These are phyloP conservation scores for Siniperca chuatsi DNA, from an alignment of 2,113 vertebrate genomes.

Conservation along the genomic window DNA sequence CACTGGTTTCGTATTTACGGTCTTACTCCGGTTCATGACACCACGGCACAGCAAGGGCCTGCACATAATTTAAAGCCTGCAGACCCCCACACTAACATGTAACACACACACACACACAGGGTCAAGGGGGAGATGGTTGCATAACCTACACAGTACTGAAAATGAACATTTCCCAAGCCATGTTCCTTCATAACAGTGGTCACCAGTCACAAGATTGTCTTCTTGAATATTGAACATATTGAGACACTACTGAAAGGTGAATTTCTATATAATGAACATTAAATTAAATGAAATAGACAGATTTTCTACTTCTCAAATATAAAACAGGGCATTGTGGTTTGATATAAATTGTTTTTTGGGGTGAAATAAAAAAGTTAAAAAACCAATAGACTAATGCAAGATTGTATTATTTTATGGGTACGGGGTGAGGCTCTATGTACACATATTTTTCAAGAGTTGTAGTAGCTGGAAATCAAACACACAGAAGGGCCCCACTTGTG, in stretches of 20 bases:
- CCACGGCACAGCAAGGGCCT: constrained; percentile 50
- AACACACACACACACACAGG: constrained; percentile 28
- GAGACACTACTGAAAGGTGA: neutral
- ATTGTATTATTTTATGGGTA: neutral
- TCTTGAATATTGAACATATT: neutral
- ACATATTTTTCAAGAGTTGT: neutral
- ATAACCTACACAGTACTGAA: constrained; percentile 37
- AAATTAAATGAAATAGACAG: neutral
- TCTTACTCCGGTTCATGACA: constrained; percentile 63
- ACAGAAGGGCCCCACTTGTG: neutral
- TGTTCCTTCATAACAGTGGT: neutral
- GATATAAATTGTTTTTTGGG: neutral
- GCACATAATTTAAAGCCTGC: constrained; percentile 36
- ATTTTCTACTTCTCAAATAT: neutral
- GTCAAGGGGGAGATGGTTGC: constrained; percentile 38
- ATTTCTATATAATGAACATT: neutral
- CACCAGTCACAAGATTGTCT: constrained; percentile 10
- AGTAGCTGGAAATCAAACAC: neutral
- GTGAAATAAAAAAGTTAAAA: neutral
- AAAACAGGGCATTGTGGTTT: neutral
- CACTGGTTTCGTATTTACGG: constrained; percentile 62
- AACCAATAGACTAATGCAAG: neutral
- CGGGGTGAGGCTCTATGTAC: neutral
- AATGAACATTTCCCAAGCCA: neutral
- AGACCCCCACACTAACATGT: constrained; percentile 52